phyloP scores from a whole-genome alignment of 2,888 invertebrate species.

The Muscina levida region DNA sequence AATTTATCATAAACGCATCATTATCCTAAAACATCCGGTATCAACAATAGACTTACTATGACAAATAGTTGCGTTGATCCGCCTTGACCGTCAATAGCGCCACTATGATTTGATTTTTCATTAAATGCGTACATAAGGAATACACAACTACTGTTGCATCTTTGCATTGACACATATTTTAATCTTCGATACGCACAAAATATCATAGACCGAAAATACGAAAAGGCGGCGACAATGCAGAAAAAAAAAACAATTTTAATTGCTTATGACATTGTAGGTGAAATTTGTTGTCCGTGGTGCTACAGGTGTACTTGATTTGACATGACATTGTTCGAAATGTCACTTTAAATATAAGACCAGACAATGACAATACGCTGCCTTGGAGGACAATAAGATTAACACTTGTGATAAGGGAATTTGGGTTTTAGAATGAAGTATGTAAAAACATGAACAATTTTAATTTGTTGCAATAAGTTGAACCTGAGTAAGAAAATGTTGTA shows the following conservation, averaged over 20 bases:
- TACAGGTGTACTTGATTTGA: constrained; percentile 57
- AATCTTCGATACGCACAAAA: constrained; percentile 54
- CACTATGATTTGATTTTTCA: constrained; percentile 44
- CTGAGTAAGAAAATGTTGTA: no score
- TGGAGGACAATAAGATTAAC: no score
- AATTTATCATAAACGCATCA: no score
- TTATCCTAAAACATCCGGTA: no score
- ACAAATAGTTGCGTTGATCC: no score
- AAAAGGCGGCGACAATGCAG: background rate
- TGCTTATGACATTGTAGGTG: constrained; percentile 76
- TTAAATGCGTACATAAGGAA: constrained; percentile 24
- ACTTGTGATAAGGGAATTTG: no score
- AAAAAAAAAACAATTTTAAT: constrained; percentile 72
- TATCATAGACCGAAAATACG: constrained; percentile 33
- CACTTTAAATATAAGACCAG: background rate
- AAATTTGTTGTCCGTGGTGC: constrained; percentile 50
- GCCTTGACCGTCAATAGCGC: constrained; percentile 13
- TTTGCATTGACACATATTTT: constrained; percentile 76
- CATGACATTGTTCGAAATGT: background rate
- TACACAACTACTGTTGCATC: constrained; percentile 59
- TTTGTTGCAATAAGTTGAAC: no score
- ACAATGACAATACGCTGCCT: no score
- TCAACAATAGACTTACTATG: no score
- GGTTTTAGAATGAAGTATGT: no score
- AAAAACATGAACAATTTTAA: no score